Conservation (phyloP, 2,113 vertebrate genomes). For the Heteronetta atricapilla region DNA sequence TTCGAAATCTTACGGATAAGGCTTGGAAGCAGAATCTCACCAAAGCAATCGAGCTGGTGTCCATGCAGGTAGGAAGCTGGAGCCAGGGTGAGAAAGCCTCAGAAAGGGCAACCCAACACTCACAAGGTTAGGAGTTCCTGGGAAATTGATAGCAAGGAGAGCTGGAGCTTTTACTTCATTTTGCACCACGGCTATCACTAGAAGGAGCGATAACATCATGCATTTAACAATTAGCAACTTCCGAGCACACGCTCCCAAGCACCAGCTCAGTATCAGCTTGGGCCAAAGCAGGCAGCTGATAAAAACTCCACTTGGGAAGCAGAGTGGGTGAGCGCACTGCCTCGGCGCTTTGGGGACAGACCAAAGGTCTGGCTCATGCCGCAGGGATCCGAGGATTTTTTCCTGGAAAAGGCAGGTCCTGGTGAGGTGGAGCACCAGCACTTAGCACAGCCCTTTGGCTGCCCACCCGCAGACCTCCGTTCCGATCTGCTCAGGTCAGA, state of each 20-base stretch:
- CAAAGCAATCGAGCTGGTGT: neutral
- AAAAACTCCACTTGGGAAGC: neutral
- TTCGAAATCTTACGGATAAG: neutral
- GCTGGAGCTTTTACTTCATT: neutral
- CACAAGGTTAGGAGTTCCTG: neutral
- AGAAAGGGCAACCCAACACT: neutral
- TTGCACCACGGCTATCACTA: neutral
- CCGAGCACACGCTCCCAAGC: neutral
- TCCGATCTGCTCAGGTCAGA: slow-evolving; percentile 23
- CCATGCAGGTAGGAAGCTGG: neutral
- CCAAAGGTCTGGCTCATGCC: neutral
- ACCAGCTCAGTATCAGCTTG: neutral
- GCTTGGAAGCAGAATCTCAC: neutral
- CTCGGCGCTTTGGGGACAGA: neutral
- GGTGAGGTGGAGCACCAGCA: neutral
- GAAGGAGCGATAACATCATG: neutral
- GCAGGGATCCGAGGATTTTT: neutral
- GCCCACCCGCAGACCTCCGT: neutral
- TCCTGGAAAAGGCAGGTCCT: neutral
- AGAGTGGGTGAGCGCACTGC: neutral
- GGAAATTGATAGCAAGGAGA: neutral
- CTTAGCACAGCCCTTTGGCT: neutral
- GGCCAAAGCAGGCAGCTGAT: slow-evolving; percentile 11
- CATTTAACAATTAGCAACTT: slow-evolving; percentile 46
- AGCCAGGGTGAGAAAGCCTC: neutral